Conservation (phyloP, 2,113 vertebrate genomes). For the Calidris pygmaea region DNA sequence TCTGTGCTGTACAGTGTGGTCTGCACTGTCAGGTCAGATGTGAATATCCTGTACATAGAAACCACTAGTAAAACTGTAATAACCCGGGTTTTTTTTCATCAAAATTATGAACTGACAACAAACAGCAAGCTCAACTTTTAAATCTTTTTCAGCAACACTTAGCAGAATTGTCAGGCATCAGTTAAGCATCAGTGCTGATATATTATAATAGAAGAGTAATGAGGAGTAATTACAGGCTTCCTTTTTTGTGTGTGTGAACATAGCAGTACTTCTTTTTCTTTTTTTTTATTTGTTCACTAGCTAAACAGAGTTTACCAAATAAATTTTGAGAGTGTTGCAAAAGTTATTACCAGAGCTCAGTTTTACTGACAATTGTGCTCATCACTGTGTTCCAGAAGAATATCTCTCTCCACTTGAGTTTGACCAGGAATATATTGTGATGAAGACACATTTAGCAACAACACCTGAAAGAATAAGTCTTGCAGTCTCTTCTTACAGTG, state of each 20-base stretch:
- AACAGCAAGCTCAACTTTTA: neutral
- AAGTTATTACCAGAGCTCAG: neutral
- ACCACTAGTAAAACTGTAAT: neutral
- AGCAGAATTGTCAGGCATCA: neutral
- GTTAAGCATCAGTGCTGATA: neutral
- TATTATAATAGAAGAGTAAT: neutral
- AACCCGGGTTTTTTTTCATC: neutral
- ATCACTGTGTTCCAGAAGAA: neutral
- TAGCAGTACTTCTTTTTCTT: neutral
- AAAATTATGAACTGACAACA: neutral
- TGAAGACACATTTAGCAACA: neutral
- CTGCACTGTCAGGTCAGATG: neutral
- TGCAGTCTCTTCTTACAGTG: neutral
- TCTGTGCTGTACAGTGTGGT: accelerated
- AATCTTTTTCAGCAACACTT: neutral
- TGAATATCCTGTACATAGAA: neutral
- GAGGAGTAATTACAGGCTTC: neutral
- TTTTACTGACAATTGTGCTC: neutral
- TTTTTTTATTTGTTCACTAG: neutral
- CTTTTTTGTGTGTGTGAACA: neutral
- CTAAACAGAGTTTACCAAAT: neutral
- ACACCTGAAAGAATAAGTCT: neutral
- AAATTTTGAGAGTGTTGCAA: neutral
- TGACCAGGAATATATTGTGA: neutral
- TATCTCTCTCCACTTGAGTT: neutral